Percentiles rank a stretch among this genome's conserved stretches.
phyloP scores from a whole-genome alignment of 2,888 invertebrate genomes.

The Electrophaes corylata region DNA sequence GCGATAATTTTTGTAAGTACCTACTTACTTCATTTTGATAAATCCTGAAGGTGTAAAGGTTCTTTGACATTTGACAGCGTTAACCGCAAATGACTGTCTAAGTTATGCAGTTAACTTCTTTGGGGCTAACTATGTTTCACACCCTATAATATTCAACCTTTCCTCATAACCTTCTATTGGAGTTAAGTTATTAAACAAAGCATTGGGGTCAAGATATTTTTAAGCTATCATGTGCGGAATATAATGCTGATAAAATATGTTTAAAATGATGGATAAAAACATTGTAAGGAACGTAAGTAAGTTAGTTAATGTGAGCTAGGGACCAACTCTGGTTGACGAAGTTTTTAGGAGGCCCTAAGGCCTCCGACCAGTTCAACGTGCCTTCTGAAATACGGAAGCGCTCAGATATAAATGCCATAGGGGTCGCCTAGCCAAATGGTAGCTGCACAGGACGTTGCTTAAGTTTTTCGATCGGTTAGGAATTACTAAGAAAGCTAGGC shows the following conservation, averaged over 20 bases:
- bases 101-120: constrained; percentile 72
- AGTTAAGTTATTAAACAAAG: constrained; percentile 23
- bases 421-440: too few relatives aligned
- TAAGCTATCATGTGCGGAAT: background rate
- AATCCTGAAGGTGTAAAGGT: constrained; percentile 45
- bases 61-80: constrained; percentile 63
- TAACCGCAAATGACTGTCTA: constrained; percentile 67
- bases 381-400: too few relatives aligned
- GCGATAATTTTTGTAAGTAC: too few relatives aligned
- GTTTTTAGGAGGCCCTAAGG: too few relatives aligned
- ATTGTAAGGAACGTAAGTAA: background rate
- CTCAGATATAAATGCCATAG: too few relatives aligned
- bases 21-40: background rate
- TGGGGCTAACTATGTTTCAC: constrained; percentile 50
- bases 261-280: background rate
- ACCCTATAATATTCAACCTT: constrained; percentile 53
- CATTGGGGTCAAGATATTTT: background rate
- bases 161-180: constrained; percentile 25
- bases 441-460: too few relatives aligned
- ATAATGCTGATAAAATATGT: background rate
- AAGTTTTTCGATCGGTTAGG: too few relatives aligned
- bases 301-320: background rate
- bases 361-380: too few relatives aligned
- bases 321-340: too few relatives aligned
- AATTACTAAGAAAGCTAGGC: too few relatives aligned